Conservation (phyloP, 2,797 vertebrate species). For the Phoebastria nigripes region DNA sequence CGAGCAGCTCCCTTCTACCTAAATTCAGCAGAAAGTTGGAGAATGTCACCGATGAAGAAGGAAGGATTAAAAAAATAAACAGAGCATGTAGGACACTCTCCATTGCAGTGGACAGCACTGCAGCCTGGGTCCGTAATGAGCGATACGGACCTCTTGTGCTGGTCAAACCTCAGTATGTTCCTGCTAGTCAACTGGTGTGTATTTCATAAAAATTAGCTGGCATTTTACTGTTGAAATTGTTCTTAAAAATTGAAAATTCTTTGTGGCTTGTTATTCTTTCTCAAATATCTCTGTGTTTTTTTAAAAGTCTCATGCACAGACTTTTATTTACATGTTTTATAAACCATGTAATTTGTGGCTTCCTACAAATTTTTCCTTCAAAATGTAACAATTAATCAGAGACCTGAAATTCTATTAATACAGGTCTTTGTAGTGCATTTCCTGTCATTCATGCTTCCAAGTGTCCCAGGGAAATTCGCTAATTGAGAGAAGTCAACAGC, state of each 20-base stretch:
- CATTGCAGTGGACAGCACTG: not conserved
- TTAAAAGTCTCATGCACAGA: not conserved
- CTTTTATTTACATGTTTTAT: not conserved
- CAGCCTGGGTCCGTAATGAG: not conserved
- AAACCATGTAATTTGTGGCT: not conserved
- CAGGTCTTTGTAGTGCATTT: not conserved
- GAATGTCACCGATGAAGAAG: not conserved
- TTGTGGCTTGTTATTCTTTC: not conserved
- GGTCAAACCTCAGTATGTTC: not conserved
- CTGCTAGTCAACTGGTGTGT: not conserved
- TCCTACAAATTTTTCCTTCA: constrained; percentile 7
- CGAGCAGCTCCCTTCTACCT: not conserved
- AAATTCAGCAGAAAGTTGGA: not conserved
- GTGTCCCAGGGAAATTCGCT: not conserved
- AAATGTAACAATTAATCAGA: constrained; percentile 29
- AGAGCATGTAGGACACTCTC: rapidly evolving
- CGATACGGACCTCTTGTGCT: not conserved
- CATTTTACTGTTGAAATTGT: not conserved
- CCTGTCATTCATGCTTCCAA: not conserved
- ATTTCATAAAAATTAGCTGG: not conserved
- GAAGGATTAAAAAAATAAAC: not conserved
- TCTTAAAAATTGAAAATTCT: not conserved
- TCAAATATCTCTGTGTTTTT: not conserved
- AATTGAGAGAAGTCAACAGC: not conserved
- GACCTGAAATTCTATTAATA: not conserved